These are phyloP conservation scores for Amphipoea lucens DNA, from an alignment of 2,888 invertebrate species.

Conservation along the genomic window DNA sequence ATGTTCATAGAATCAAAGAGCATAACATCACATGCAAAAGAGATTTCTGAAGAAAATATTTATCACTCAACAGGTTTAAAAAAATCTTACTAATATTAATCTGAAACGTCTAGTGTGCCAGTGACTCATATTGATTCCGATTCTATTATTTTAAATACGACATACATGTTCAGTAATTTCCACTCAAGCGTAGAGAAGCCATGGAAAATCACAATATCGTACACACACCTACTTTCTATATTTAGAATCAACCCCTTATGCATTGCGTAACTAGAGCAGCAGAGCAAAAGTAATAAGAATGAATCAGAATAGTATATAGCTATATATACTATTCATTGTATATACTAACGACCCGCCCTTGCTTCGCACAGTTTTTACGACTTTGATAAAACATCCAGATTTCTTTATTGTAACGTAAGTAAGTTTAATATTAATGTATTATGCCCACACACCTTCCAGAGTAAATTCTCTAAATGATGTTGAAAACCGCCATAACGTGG, in stretches of 20 bases:
- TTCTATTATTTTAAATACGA: slow-evolving; percentile 15
- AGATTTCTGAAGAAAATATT: not conserved
- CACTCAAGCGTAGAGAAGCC: slow-evolving; percentile 51
- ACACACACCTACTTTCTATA: slow-evolving; percentile 40
- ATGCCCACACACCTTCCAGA: not conserved
- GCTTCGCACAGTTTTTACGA: not conserved
- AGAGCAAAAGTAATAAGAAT: slow-evolving; percentile 28
- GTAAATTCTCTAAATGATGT: not conserved
- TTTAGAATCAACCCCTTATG: slow-evolving; percentile 56
- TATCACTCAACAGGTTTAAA: not conserved
- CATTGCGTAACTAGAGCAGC: slow-evolving; percentile 21
- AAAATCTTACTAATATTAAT: not conserved
- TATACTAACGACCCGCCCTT: not conserved
- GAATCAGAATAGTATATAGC: not conserved
- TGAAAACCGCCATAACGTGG: not conserved
- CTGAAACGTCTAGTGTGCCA: not conserved
- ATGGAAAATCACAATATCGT: slow-evolving; percentile 50
- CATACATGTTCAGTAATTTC: slow-evolving; percentile 21
- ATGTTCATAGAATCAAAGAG: no score
- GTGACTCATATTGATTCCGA: slow-evolving; percentile 10
- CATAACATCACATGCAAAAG: no score
- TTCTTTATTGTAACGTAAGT: not conserved
- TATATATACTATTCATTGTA: not conserved
- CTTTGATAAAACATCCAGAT: not conserved
- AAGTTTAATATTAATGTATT: not conserved